Percentiles rank a stretch among this genome's conserved stretches.
Conservation (phyloP, 2,797 vertebrate species). For the Buphagus erythrorhynchus region DNA sequence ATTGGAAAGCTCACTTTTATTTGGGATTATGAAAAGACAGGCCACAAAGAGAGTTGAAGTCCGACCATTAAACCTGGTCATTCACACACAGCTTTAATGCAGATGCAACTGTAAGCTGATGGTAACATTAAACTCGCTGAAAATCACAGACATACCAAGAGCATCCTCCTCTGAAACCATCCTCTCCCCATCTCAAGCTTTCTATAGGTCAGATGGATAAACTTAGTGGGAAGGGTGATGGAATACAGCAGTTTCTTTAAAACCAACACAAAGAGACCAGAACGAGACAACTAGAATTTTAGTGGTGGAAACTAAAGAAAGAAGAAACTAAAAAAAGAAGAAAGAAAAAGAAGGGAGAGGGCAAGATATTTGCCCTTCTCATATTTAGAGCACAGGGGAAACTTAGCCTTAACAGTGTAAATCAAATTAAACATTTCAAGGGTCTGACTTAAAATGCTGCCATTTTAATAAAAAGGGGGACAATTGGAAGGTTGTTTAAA, state of each 20-base stretch:
- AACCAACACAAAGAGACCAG: conserved; percentile 41
- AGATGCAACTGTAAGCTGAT: neutral
- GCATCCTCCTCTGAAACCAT: neutral
- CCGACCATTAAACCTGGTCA: neutral
- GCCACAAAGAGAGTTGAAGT: neutral
- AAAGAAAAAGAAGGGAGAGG: neutral
- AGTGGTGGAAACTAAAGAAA: neutral
- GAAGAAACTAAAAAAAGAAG: neutral
- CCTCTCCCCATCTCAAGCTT: neutral
- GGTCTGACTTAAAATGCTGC: conserved; percentile 53
- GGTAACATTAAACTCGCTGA: neutral
- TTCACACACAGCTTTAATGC: neutral
- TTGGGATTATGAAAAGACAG: neutral
- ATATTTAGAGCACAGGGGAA: conserved; percentile 60
- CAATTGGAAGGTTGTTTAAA: conserved; percentile 69
- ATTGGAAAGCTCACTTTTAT: neutral
- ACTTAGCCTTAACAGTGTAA: conserved; percentile 76
- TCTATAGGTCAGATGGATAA: neutral
- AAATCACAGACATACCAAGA: neutral
- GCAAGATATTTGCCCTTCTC: conserved; percentile 39
- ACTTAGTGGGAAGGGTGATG: conserved; percentile 77
- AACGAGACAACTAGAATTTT: conserved; percentile 51
- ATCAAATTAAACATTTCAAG: conserved; percentile 62
- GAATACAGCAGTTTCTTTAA: conserved; percentile 74
- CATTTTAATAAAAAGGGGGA: conserved; percentile 50